phyloP scores from a whole-genome alignment of 2,888 invertebrate species.

The Drosophila austrosaltans region DNA sequence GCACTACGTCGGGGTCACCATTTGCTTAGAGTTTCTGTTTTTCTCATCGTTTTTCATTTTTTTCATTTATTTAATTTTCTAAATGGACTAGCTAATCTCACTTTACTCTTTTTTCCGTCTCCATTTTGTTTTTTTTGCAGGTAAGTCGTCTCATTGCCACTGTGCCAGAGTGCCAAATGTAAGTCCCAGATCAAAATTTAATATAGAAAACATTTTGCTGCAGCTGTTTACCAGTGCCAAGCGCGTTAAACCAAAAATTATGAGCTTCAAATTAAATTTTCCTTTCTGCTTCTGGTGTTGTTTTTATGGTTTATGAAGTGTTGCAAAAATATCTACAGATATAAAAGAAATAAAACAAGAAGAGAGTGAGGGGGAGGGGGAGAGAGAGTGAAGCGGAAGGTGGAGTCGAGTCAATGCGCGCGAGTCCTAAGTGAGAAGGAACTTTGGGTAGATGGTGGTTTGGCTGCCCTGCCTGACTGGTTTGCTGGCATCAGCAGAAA shows the following conservation, averaged over 20 bases:
- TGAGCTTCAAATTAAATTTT: conserved; percentile 73
- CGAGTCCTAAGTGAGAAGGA: conserved; percentile 38
- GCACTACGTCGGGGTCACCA: background rate
- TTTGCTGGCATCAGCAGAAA: conserved; percentile 60
- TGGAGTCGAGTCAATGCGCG: conserved; percentile 15
- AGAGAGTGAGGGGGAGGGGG: conserved; percentile 22
- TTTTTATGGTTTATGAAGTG: conserved; percentile 76
- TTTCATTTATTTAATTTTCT: conserved; percentile 1
- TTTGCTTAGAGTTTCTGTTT: background rate
- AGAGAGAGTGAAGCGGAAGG: conserved; percentile 16
- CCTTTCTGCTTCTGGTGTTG: conserved; percentile 46
- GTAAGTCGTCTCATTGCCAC: conserved; percentile 15
- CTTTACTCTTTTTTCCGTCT: background rate
- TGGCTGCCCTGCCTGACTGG: background rate
- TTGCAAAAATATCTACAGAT: conserved; percentile 69
- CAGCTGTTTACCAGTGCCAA: conserved; percentile 44
- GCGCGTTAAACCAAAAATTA: conserved; percentile 60
- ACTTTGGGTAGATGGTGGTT: conserved; percentile 2
- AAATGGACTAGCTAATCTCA: background rate
- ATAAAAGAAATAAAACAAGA: conserved; percentile 42
- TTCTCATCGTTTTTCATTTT: background rate
- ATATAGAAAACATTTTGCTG: conserved; percentile 10
- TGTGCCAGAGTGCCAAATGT: background rate
- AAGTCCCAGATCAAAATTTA: conserved; percentile 2
- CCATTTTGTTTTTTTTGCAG: conserved; percentile 9